Conservation (phyloP, 2,797 vertebrate species). For the Melanotaenia boesemani region DNA sequence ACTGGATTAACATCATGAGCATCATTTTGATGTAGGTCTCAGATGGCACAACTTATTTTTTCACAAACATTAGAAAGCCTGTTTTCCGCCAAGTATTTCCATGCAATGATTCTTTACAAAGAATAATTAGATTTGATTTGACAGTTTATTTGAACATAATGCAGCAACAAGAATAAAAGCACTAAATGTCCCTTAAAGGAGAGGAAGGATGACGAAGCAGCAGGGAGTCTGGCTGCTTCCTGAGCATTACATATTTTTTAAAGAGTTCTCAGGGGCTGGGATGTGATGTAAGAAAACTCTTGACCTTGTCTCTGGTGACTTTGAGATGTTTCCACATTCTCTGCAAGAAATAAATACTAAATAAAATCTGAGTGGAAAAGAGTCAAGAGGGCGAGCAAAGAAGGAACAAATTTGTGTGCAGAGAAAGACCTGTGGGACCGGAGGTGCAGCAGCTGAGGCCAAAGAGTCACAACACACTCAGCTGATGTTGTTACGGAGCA, state of each 20-base stretch:
- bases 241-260: background rate
- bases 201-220: too few species aligned
- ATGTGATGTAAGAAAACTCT: background rate
- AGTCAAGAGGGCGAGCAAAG: slow-evolving; percentile 45
- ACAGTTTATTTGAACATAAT: too few species aligned
- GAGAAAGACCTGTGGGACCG: slow-evolving; percentile 41
- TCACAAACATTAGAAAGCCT: too few species aligned
- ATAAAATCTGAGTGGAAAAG: slow-evolving; percentile 41
- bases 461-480: slow-evolving; percentile 32
- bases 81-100: too few species aligned
- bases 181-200: too few species aligned
- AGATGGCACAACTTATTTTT: too few species aligned
- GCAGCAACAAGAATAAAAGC: too few species aligned
- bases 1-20: too few species aligned
- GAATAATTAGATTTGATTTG: too few species aligned
- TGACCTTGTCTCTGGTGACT: slow-evolving; percentile 39
- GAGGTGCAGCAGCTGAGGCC: slow-evolving; percentile 30
- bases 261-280: background rate
- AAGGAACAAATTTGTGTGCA: slow-evolving; percentile 33
- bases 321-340: slow-evolving; percentile 40
- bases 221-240: background rate
- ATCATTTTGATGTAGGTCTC: too few species aligned
- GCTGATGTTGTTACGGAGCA: slow-evolving; percentile 22
- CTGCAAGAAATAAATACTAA: slow-evolving; percentile 46
- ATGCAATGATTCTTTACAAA: too few species aligned